phyloP scores from a whole-genome alignment of 1,140 invertebrate genomes.

The Planococcus citri region DNA sequence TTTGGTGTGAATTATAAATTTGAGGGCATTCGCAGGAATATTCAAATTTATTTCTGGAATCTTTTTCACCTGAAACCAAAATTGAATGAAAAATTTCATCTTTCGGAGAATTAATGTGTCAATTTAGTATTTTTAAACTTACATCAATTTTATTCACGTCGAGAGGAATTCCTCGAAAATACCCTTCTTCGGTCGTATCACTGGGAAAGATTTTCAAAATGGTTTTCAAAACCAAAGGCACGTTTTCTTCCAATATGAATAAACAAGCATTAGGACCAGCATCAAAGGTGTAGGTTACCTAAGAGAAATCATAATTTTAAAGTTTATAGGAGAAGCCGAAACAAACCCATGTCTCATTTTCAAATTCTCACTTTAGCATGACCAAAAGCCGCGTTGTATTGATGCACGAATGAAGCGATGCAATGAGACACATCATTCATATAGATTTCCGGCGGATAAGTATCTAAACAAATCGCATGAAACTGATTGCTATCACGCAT shows the following conservation, averaged over 20 bases:
- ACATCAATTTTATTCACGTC: background rate
- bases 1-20: slow-evolving; percentile 71
- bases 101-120: background rate
- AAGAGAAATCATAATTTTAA: background rate
- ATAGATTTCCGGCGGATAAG: slow-evolving; percentile 86
- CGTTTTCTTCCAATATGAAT: slow-evolving; percentile 65
- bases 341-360: slow-evolving; percentile 14
- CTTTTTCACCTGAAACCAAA: background rate
- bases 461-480: slow-evolving; percentile 88
- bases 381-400: slow-evolving; percentile 56
- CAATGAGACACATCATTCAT: slow-evolving; percentile 76
- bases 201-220: slow-evolving; percentile 62
- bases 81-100: background rate
- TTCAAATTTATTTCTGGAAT: background rate
- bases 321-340: background rate
- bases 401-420: slow-evolving; percentile 68
- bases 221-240: slow-evolving; percentile 49
- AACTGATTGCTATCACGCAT: slow-evolving; percentile 98
- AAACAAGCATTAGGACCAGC: slow-evolving; percentile 93
- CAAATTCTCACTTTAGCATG: slow-evolving; percentile 41
- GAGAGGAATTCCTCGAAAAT: slow-evolving; percentile 10
- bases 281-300: slow-evolving; percentile 93
- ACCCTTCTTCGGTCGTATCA: background rate
- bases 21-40: slow-evolving; percentile 42
- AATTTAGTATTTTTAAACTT: background rate